Base-by-base conservation (phyloP, 2,888 invertebrate species). In the Eulithis prunata region DNA sequence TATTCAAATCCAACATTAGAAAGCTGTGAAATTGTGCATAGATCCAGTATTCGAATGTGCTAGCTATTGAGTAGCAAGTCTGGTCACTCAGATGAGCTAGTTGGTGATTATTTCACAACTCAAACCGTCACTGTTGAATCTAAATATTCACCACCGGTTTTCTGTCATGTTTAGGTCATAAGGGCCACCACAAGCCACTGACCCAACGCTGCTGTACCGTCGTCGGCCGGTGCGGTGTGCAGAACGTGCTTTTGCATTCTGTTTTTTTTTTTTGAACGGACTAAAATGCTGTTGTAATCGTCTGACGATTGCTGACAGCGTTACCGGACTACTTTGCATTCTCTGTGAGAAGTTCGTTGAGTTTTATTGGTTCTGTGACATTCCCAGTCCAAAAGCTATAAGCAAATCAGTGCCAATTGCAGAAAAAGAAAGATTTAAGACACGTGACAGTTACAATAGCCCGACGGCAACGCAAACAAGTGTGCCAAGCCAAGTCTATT, bases 401-500 rank as follows among this genome's bases (percentile, higher is more conserved):
- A 21, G 21, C 21, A 21, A 21, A 21, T 21, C 1, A 1, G 21
- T 21, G 21, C 21, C 2, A 21, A 21, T 21, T 1, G 21, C 8
- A 10, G 8, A 41, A 10, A 11, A 10, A 41, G 10, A 41, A 41
- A 41, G 41, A 41, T 7, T 10, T 41, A 41, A 8, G 10, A 41
- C 41, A 6, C 41, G 41, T 41, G 41, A 10, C 5, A 41, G 8
- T 41, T 8, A 41, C 41, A 6, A 41, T 41, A 5, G 41, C 10
- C 21, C 11, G 10, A 7, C 8, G 8, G 13, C 7, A n/a, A 45
- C 45, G 13, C 7, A 45, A 45, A 12, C 10, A 49, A 21, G 49
- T 49, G 49, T 49, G 49, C 49, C 49, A 53, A 58, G 53, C 47
- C 58, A 64, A 64, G 54, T 28, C 47, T 54, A 58, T 54, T 64